Percentiles rank a stretch among this genome's conserved stretches.
These are phyloP conservation scores for Eristalis intricaria DNA, from an alignment of 2,888 invertebrate species.

Conservation along the genomic window DNA sequence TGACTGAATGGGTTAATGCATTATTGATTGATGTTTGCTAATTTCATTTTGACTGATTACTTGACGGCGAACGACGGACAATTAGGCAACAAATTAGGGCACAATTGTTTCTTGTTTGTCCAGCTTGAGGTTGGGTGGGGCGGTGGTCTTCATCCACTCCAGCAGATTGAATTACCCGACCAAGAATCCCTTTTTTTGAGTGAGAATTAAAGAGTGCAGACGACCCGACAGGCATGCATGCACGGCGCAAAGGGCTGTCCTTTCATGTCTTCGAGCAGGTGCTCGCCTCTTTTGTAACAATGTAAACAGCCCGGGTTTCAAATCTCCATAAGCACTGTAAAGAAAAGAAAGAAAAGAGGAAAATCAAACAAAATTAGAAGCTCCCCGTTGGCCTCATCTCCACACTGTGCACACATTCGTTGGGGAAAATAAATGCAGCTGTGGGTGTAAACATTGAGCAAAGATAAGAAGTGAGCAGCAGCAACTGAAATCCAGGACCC, in stretches of 20 bases:
- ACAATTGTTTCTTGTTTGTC: constrained; percentile 17
- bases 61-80: constrained; percentile 26
- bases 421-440: constrained; percentile 44
- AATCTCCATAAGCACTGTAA: constrained; percentile 35
- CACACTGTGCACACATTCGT: constrained; percentile 54
- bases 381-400: constrained; percentile 25
- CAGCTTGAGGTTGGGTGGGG: background rate
- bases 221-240: background rate
- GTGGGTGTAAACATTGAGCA: constrained; percentile 32
- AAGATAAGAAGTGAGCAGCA: constrained; percentile 49
- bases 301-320: constrained; percentile 11
- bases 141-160: background rate
- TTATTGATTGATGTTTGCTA: constrained; percentile 69
- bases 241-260: background rate
- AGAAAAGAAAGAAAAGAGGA: constrained; percentile 31
- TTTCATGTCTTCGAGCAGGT: constrained; percentile 7
- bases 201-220: background rate
- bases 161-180: background rate
- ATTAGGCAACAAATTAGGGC: constrained; percentile 53
- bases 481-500: constrained; percentile 21
- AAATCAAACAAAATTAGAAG: constrained; percentile 65
- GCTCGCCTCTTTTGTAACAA: background rate
- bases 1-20: constrained; percentile 62
- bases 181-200: background rate
- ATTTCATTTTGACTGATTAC: constrained; percentile 66